These are phyloP conservation scores for Noturus placidus DNA, from an alignment of 2,113 vertebrate species.

Conservation along the genomic window DNA sequence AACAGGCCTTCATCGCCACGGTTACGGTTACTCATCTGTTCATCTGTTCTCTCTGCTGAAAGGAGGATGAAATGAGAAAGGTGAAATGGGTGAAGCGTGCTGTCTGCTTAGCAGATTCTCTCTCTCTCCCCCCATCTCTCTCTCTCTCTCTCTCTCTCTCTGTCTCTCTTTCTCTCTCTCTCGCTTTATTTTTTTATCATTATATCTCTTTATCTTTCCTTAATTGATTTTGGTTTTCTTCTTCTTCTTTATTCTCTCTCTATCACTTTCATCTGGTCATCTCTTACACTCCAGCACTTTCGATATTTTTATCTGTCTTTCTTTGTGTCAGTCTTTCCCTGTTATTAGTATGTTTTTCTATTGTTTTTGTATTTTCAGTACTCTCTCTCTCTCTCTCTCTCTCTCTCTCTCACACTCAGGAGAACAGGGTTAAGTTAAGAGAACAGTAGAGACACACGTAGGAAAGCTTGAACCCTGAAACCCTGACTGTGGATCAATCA, in stretches of 20 bases:
- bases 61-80: constrained; percentile 25
- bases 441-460: constrained; percentile 47
- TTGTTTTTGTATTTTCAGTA: not conserved
- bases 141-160: not conserved
- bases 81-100: constrained; percentile 30
- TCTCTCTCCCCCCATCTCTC: not conserved
- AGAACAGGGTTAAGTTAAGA: constrained; percentile 48
- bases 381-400: not conserved
- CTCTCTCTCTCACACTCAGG: not conserved
- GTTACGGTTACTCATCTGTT: constrained; percentile 26
- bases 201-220: not conserved
- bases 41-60: constrained; percentile 7
- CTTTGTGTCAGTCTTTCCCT: not conserved
- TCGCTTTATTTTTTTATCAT: not conserved
- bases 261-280: not conserved
- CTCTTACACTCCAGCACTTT: not conserved
- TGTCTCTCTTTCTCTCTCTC: not conserved
- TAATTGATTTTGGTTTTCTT: not conserved
- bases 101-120: not conserved
- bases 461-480: constrained; percentile 28
- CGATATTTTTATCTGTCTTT: not conserved
- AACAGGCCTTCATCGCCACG: not conserved
- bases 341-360: not conserved
- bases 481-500: constrained; percentile 50
- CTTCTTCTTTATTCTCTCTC: not conserved